These are phyloP conservation scores for Coluber constrictor DNA, from an alignment of 2,797 vertebrate genomes.

Conservation along the genomic window DNA sequence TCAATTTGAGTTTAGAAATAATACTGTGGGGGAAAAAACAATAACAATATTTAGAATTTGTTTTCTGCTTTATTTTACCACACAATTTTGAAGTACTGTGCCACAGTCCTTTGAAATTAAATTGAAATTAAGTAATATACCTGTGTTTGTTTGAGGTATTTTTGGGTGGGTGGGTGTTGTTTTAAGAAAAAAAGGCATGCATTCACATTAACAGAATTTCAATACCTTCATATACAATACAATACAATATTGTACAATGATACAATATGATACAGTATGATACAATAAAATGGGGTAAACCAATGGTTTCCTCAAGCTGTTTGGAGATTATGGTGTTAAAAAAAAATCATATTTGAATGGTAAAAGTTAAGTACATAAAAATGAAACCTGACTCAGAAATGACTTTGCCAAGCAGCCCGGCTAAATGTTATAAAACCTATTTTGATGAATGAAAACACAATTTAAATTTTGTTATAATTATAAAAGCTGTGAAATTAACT, in stretches of 20 bases:
- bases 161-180: too few relatives aligned
- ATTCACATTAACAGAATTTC: neutral
- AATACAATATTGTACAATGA: too few relatives aligned
- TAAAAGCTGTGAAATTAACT: neutral
- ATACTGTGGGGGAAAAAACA: neutral
- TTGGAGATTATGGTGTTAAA: conserved; percentile 6
- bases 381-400: neutral
- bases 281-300: neutral
- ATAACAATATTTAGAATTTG: neutral
- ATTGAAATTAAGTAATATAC: neutral
- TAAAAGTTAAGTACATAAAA: neutral
- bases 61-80: neutral
- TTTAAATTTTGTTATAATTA: neutral
- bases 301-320: conserved; percentile 10
- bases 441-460: neutral
- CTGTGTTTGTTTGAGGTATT: neutral
- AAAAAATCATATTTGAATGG: neutral
- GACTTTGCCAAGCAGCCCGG: neutral
- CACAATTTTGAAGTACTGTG: neutral
- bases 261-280: neutral
- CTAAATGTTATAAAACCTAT: neutral
- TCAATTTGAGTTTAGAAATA: neutral
- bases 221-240: neutral
- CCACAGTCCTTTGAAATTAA: neutral
- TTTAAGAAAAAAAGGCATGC: neutral